A percentile compares a stretch with the other conserved stretches of the same genome.
phyloP scores from a whole-genome alignment of 2,888 invertebrate genomes.

The Choristoneura rosaceana region DNA sequence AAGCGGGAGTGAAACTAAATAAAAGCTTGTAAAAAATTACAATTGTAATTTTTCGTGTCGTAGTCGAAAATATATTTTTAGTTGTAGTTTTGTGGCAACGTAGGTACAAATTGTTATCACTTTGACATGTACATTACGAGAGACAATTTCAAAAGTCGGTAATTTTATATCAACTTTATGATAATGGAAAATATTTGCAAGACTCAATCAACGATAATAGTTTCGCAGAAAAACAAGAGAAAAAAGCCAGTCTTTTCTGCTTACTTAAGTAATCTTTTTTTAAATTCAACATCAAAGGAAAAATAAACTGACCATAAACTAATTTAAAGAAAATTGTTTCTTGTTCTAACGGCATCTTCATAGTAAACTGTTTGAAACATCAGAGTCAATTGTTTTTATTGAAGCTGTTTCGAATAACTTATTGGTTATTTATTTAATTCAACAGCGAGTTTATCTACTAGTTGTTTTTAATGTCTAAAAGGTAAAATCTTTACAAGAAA shows the following conservation, averaged over 20 bases:
- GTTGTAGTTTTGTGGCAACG: too few relatives aligned
- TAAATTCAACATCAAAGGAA: conserved; percentile 2
- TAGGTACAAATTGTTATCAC: too few relatives aligned
- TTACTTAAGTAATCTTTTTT: background rate
- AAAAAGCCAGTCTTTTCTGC: background rate
- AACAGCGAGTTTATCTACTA: background rate
- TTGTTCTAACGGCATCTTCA: background rate
- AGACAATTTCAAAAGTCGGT: background rate
- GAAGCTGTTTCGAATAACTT: background rate
- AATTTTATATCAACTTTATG: background rate
- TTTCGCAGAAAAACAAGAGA: background rate
- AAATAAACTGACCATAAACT: background rate
- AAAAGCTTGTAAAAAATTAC: too few relatives aligned
- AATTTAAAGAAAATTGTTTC: background rate
- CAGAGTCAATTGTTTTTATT: background rate
- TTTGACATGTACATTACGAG: too few relatives aligned
- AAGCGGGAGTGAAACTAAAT: too few relatives aligned
- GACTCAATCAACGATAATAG: background rate
- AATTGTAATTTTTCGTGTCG: too few relatives aligned
- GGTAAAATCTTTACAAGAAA: too few relatives aligned
- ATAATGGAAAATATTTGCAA: background rate
- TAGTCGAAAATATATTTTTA: too few relatives aligned
- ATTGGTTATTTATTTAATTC: background rate
- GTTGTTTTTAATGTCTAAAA: too few relatives aligned
- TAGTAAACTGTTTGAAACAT: background rate